Base-by-base conservation (phyloP, 2,113 vertebrate species). In the Megaceryle maxima region DNA sequence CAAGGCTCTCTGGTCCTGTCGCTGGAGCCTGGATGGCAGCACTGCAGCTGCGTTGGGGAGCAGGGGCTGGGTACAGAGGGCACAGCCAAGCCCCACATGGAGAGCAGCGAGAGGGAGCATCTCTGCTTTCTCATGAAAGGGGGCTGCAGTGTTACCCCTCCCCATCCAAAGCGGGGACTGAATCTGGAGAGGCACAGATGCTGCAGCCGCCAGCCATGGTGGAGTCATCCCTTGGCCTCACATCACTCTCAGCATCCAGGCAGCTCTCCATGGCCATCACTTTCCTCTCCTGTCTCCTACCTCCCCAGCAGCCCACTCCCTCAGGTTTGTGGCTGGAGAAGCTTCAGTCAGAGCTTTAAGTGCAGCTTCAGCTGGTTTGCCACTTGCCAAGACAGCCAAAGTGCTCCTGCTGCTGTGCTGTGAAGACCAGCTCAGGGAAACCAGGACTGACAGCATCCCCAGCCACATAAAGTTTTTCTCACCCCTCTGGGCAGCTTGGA, bases 361-460 rank as follows among this genome's bases (percentile, higher is more conserved):
- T 25, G 39, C 16, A 46, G 37, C 57, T 77, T 39, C 51, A 46
- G 3, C n/a, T 14, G 28, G 7, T 63, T 29, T 76, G 24, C 14
- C 43, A 20, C 29, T n/a, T 43, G 16, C n/a, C 21, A 3, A 55
- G 53, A 31, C 26, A 77, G 51, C 28, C 28, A 3, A 59, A 83
- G 59, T 4, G 44, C n/a, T 41, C 37, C 66, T 0, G 1, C 59
- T 28, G 33, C 72, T 35, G 2, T 1, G 55, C 48, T 4, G 0
- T 16, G 59, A 39, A 22, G 29, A 16, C 12, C 1, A 33, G 29
- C 16, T n/a, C 15, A 6, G 46, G 43, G 63, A 66, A 57, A 59
- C n/a, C 50, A 11, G 24, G 28, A 22, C 43, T 1, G 3, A 21
- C 44, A 60, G 51, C 87, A 44, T 19, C 72, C 37, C 35, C 31